Evolutionary conservation across 2,797 vertebrate species (phyloP).

Genomic region (Danio albolineatus): DNA sequence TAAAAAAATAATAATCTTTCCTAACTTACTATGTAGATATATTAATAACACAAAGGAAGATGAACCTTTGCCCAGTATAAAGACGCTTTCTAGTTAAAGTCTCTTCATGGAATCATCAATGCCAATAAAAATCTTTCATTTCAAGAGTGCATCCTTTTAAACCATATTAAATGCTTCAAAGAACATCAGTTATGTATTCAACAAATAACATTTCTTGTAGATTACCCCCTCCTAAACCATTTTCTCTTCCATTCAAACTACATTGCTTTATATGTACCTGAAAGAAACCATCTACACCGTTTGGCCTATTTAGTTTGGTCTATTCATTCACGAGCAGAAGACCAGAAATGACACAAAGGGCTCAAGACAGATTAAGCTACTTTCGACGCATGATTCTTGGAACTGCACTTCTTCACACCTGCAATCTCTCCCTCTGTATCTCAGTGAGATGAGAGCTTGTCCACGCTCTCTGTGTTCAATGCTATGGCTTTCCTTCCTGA

Average conservation of each 20-base stretch:
- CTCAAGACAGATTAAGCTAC: constrained; percentile 34
- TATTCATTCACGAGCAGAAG: constrained; percentile 33
- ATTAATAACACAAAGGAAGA: too few species aligned
- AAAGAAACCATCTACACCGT: not conserved
- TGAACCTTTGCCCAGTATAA: too few species aligned
- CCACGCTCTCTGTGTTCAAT: not conserved
- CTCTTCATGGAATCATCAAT: too few species aligned
- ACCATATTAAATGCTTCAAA: too few species aligned
- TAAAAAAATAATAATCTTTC: too few species aligned
- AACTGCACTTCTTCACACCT: constrained; percentile 12
- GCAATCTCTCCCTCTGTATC: constrained; percentile 15
- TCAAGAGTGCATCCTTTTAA: too few species aligned
- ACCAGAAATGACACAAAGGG: constrained; percentile 32
- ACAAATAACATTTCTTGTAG: not conserved
- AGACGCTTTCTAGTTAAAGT: too few species aligned
- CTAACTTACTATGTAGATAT: too few species aligned
- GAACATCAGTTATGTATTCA: not conserved
- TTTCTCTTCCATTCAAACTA: not conserved
- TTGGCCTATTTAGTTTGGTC: constrained; percentile 1
- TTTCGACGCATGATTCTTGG: constrained; percentile 17
- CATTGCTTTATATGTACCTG: not conserved
- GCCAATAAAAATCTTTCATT: too few species aligned
- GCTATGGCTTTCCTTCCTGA: constrained; percentile 62
- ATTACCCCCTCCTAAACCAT: not conserved
- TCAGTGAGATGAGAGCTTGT: constrained; percentile 22